Conservation (phyloP, 2,888 invertebrate genomes). For the Limnephilus auricula region DNA sequence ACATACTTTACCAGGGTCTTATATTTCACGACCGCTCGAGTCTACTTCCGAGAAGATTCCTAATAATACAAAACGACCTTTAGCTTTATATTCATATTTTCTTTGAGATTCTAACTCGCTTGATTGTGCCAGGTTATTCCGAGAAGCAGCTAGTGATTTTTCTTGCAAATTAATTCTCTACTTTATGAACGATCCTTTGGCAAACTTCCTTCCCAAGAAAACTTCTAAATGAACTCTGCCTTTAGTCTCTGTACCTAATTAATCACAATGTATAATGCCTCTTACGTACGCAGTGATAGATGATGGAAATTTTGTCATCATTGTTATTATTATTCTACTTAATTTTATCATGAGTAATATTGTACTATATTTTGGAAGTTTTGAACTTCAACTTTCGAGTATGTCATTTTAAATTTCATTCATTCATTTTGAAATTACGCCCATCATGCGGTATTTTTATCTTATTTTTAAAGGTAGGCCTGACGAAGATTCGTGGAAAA, state of each 20-base stretch:
- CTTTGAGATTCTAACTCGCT: background rate
- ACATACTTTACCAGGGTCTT: background rate
- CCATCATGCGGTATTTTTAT: background rate
- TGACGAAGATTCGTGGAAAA: no score
- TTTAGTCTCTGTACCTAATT: constrained; percentile 37
- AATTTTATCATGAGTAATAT: constrained; percentile 37
- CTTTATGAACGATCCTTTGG: constrained; percentile 38
- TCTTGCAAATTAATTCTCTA: constrained; percentile 32
- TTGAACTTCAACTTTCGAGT: background rate
- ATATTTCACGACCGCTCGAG: background rate
- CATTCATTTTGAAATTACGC: background rate
- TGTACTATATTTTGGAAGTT: constrained; percentile 45
- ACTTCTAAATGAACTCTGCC: constrained; percentile 43
- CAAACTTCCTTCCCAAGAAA: constrained; percentile 34
- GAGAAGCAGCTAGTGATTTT: background rate
- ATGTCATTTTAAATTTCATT: background rate
- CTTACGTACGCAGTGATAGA: constrained; percentile 50
- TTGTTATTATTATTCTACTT: constrained; percentile 52
- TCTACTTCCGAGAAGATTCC: background rate
- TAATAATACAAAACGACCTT: background rate
- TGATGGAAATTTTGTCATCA: constrained; percentile 53
- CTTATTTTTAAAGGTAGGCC: no score
- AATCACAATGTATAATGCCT: constrained; percentile 51
- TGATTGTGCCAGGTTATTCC: constrained; percentile 2
- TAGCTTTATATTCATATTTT: constrained; percentile 2